phyloP scores from a whole-genome alignment of 2,113 vertebrate genomes.

The Myiopsitta monachus region DNA sequence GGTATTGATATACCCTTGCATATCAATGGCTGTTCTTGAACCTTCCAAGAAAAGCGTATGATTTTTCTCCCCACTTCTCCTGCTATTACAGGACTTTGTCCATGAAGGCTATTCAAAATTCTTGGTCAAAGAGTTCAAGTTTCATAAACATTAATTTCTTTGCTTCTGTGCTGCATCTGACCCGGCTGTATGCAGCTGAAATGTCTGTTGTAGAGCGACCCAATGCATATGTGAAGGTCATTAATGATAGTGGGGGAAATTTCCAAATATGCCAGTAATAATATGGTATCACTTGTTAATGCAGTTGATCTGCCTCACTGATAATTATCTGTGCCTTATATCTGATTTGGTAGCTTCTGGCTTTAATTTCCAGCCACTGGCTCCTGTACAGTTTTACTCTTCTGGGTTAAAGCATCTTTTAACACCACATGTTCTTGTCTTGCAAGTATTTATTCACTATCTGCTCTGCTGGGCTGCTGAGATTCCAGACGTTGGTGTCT shows the following conservation, averaged over 20 bases:
- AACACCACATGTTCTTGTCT: background rate
- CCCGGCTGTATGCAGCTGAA: background rate
- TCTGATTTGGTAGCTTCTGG: background rate
- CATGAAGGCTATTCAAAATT: background rate
- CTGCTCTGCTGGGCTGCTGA: background rate
- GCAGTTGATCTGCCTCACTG: background rate
- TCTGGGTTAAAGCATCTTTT: constrained; percentile 10
- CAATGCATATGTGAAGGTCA: background rate
- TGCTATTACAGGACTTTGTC: background rate
- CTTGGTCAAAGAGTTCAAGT: background rate
- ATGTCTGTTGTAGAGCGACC: background rate
- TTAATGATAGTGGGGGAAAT: background rate
- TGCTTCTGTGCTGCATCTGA: background rate
- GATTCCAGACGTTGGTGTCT: background rate
- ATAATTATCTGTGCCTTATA: constrained; percentile 46
- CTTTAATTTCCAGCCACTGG: background rate
- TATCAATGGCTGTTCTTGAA: background rate
- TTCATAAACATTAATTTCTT: background rate
- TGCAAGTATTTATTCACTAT: background rate
- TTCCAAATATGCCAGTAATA: background rate
- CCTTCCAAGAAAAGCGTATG: background rate
- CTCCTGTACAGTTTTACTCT: background rate
- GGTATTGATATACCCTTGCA: background rate
- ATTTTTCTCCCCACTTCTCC: background rate
- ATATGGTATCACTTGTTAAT: background rate